Conservation (phyloP, 2,113 vertebrate species). For the Myiozetetes cayanensis region DNA sequence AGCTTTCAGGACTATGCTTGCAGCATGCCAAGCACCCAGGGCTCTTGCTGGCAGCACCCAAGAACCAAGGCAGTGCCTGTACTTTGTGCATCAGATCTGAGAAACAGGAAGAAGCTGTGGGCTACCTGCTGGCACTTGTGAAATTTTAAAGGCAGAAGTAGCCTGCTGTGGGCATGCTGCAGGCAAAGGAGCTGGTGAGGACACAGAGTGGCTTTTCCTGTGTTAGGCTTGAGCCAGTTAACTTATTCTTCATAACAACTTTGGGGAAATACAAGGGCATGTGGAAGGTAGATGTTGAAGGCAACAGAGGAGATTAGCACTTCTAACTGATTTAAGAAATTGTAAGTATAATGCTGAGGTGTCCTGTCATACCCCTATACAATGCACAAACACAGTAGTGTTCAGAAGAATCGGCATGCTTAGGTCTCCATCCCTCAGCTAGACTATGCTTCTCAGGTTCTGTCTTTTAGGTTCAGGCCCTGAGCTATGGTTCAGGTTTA, state of each 20-base stretch:
- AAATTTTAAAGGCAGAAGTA: background rate
- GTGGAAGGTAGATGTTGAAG: background rate
- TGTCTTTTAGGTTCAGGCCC: background rate
- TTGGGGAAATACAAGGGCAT: rapidly evolving
- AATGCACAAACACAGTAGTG: background rate
- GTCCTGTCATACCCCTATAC: background rate
- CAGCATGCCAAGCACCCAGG: background rate
- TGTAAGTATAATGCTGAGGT: background rate
- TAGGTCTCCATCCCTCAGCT: background rate
- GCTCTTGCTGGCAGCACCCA: background rate
- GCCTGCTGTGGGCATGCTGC: background rate
- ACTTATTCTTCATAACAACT: background rate
- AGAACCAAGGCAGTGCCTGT: background rate
- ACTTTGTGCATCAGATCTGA: background rate
- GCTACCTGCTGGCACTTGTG: background rate
- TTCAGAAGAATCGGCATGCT: background rate
- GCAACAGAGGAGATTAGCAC: background rate
- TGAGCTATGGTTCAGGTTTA: background rate
- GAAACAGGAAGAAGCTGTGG: background rate
- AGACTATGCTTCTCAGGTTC: background rate
- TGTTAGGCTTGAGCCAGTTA: background rate
- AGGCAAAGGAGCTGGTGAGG: background rate
- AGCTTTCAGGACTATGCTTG: background rate
- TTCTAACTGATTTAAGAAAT: background rate
- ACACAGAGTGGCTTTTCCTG: background rate